Conservation (phyloP, 2,888 invertebrate genomes). For the Mythimna albipuncta region DNA sequence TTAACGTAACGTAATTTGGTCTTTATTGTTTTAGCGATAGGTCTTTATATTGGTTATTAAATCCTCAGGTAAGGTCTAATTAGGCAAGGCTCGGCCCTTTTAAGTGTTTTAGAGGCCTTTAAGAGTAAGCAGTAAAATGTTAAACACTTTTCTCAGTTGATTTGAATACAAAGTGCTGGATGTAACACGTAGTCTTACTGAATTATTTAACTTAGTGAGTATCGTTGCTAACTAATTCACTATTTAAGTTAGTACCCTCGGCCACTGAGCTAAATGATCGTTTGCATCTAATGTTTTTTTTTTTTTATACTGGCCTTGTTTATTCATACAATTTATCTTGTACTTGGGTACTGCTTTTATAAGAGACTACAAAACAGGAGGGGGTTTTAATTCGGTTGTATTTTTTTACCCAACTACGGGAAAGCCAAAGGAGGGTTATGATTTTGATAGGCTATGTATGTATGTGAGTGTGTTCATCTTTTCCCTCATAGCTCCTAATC, state of each 20-base stretch:
- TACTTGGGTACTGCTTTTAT: background rate
- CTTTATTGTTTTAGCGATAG: slow-evolving; percentile 51
- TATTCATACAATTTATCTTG: background rate
- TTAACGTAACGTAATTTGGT: slow-evolving; percentile 43
- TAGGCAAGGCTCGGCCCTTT: slow-evolving; percentile 35
- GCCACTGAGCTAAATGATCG: slow-evolving; percentile 7
- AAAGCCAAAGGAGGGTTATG: too few relatives aligned
- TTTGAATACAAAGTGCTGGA: slow-evolving; percentile 46
- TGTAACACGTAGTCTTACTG: slow-evolving; percentile 4
- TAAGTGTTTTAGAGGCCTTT: slow-evolving; percentile 41
- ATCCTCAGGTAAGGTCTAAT: slow-evolving; percentile 53
- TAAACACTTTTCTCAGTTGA: slow-evolving; percentile 52
- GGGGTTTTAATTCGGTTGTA: too few relatives aligned
- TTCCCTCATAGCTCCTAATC: too few relatives aligned
- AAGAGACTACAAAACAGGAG: too few relatives aligned
- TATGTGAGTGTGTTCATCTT: too few relatives aligned
- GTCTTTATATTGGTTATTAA: slow-evolving; percentile 36
- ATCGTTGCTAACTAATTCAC: slow-evolving; percentile 3
- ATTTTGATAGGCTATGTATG: too few relatives aligned
- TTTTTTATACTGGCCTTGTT: background rate
- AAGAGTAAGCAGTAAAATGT: slow-evolving; percentile 49
- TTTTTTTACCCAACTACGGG: too few relatives aligned
- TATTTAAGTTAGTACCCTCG: slow-evolving; percentile 14
- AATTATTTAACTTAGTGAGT: slow-evolving; percentile 24
- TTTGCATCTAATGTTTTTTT: slow-evolving; percentile 14